These are phyloP conservation scores for Candidula unifasciata DNA, from an alignment of 2,888 invertebrate species.

Conservation along the genomic window DNA sequence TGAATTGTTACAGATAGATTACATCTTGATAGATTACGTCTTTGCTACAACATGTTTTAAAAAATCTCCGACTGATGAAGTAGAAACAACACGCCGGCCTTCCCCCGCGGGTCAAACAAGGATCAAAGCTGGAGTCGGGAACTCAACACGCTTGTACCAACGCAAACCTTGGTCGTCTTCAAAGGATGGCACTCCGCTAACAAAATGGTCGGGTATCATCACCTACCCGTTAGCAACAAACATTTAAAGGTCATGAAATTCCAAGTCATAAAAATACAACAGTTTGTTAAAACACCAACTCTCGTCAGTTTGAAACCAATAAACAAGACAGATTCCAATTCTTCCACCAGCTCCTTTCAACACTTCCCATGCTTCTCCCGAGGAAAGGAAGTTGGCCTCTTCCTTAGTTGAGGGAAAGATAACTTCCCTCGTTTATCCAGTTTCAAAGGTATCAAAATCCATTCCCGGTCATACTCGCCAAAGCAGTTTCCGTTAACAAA, in stretches of 20 bases:
- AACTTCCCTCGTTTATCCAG: conserved; percentile 32
- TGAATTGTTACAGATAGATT: no score
- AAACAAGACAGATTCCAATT: neutral
- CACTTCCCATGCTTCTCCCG: neutral
- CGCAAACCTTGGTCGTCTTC: neutral
- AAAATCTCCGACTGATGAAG: neutral
- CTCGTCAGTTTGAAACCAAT: neutral
- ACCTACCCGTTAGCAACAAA: neutral
- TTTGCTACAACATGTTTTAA: neutral
- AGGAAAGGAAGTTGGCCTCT: conserved; percentile 26
- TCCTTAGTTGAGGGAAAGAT: conserved; percentile 6
- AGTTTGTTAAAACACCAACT: neutral
- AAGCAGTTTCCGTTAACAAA: conserved; percentile 35
- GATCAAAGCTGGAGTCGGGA: neutral
- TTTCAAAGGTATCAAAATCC: conserved; percentile 40
- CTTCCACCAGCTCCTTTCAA: neutral
- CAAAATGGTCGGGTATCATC: conserved; percentile 9
- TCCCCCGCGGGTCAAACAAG: neutral
- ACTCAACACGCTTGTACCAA: neutral
- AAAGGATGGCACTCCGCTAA: conserved; percentile 1
- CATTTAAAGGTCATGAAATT: conserved; percentile 28
- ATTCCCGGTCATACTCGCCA: neutral
- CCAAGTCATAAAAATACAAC: neutral
- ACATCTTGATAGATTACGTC: no score
- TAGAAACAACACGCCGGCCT: neutral